Evolutionary conservation across 1,140 invertebrate genomes (phyloP).

Genomic region (Neodiprion lecontei): DNA sequence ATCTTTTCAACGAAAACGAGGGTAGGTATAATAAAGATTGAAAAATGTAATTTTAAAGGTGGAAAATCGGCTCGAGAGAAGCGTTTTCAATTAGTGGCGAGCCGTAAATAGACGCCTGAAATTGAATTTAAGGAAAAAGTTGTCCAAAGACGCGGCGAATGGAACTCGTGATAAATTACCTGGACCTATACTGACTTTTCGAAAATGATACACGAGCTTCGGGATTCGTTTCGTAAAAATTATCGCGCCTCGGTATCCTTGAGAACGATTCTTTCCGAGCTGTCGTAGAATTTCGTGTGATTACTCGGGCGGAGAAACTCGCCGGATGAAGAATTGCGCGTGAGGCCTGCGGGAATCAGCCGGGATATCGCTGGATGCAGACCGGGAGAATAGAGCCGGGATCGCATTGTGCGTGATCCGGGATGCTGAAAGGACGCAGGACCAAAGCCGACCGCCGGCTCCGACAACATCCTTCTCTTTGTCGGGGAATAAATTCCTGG

Average conservation of each 20-base stretch:
- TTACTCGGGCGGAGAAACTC: neutral
- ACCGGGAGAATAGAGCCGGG: neutral
- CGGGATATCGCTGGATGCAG: neutral
- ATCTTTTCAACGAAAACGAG: no score
- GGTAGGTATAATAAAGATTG: no score
- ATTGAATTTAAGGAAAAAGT: no score
- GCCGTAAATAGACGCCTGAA: no score
- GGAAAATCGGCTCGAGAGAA: no score
- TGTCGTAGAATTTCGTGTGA: neutral
- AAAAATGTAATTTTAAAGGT: no score
- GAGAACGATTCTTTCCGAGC: neutral
- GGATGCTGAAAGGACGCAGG: neutral
- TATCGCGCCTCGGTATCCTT: neutral
- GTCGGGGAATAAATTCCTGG: neutral
- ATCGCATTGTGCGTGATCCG: conserved; percentile 1
- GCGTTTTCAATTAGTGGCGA: no score
- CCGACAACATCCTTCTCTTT: conserved; percentile 7
- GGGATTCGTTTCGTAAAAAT: neutral
- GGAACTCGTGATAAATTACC: no score
- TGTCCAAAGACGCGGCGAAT: no score
- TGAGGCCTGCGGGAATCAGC: neutral
- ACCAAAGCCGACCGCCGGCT: conserved; percentile 1
- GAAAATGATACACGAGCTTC: neutral
- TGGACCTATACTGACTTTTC: neutral
- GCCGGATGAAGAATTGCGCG: neutral